Percentiles rank a stretch among this genome's conserved stretches.
Evolutionary conservation across 2,113 vertebrate species (phyloP).

Genomic region (Sylvietta virens): DNA sequence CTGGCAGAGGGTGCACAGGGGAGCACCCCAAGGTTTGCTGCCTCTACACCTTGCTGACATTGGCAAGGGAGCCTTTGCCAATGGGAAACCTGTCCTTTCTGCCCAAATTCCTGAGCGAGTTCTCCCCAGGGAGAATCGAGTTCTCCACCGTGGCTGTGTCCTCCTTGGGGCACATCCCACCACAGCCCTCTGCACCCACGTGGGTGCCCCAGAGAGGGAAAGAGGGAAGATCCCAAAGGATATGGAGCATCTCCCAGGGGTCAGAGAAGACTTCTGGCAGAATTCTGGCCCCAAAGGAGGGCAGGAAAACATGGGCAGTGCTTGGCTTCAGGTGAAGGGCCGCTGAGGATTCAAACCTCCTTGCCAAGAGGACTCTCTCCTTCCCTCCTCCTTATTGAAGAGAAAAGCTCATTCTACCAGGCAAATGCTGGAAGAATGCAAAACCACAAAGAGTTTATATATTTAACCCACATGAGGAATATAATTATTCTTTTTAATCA

Average conservation of each 20-base stretch:
- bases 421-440: constrained; percentile 46
- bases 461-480: constrained; percentile 62
- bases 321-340: not conserved
- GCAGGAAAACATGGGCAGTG: not conserved
- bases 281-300: not conserved
- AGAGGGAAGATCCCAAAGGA: not conserved
- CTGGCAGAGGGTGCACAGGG: not conserved
- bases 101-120: rapidly evolving
- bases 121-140: not conserved
- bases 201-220: not conserved
- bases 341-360: not conserved
- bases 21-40: not conserved
- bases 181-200: rapidly evolving
- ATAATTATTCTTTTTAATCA: constrained; percentile 75
- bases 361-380: not conserved
- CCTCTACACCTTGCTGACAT: not conserved
- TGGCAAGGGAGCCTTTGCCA: not conserved
- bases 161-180: not conserved
- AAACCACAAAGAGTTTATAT: constrained; percentile 55
- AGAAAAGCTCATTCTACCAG: not conserved
- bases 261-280: not conserved
- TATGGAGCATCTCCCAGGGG: not conserved
- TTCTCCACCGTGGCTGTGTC: not conserved
- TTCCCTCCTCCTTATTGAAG: not conserved
- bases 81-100: not conserved